Evolutionary conservation across 2,797 vertebrate species (phyloP).

Genomic region (Scolopax bukidnonensis): DNA sequence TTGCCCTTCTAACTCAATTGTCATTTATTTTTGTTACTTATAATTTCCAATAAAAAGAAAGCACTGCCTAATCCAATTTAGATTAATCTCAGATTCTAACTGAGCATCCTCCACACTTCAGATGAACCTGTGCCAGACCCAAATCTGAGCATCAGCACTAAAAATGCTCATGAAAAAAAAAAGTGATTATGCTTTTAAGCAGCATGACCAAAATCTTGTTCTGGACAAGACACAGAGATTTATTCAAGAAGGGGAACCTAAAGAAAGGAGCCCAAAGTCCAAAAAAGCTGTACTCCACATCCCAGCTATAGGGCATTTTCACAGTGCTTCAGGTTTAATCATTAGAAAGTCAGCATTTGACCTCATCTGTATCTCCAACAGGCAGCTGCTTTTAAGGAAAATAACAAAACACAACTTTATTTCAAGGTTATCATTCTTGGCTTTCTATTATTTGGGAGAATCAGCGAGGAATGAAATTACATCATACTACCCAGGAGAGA

Average conservation of each 20-base stretch:
- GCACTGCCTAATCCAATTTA: background rate
- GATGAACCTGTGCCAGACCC: fast-evolving
- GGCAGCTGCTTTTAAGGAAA: background rate
- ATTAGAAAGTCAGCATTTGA: background rate
- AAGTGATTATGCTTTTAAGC: background rate
- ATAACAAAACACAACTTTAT: background rate
- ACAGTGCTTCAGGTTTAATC: too few relatives aligned
- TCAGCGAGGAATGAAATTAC: background rate
- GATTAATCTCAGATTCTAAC: background rate
- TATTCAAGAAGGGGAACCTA: background rate
- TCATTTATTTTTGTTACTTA: background rate
- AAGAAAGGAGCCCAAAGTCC: background rate
- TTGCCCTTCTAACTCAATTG: background rate
- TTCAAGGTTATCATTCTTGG: background rate
- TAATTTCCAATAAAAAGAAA: background rate
- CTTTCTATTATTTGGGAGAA: background rate
- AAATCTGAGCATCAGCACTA: background rate
- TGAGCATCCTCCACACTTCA: background rate
- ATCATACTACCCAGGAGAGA: fast-evolving
- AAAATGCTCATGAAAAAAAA: background rate
- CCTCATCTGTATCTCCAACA: fast-evolving
- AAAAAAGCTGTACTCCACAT: background rate
- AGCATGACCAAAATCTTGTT: background rate
- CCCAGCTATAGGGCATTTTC: background rate
- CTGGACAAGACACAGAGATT: background rate